Evolutionary conservation across 2,113 vertebrate species (phyloP), one percentile per base, ranked within the genome.

Genomic region (Apodemus speciosus): DNA sequence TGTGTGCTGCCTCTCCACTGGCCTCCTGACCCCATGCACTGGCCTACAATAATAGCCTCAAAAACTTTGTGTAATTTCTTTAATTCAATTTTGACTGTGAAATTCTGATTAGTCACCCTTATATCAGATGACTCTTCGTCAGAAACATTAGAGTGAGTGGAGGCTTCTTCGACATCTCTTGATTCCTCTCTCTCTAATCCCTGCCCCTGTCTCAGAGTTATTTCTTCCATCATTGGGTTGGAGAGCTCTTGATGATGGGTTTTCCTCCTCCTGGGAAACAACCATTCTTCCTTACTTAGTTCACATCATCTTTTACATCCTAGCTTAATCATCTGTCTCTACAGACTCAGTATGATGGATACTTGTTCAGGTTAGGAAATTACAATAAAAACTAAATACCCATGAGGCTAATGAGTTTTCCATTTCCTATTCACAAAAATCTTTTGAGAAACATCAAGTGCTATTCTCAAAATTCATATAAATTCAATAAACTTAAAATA

Each of bases 201-300:
- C n/a, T 3, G 13, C 0, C 32, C 15, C 9, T 4, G 14, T 32
- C 14, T 18, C 15, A 2, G 69, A 71, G 46, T 5, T 18, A 3
- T 76, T n/a, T n/a, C 49, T n/a, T 79, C 6, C 14, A 56, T 49
- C 53, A 38, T 62, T 64, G 64, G 83, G 66, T 46, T 81, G 53
- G 2, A 43, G 13, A 51, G 35, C 5, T 32, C 87, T 91, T 64
- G 23, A 9, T 30, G 40, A 80, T 75, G 62, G 6, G 38, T 5
- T 79, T 49, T 85, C 6, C 11, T 83, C 25, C 49, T 15, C 46
- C n/a, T 40, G 5, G 73, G 38, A 64, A 79, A 43, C 7, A 18
- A 35, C 13, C 18, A 35, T 66, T 38, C 49, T 68, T 68, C 27
- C 51, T 77, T 21, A 32, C 11, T 75, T 69, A 40, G 18, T 30